A percentile compares a stretch with the other conserved stretches of the same genome.
Evolutionary conservation across 2,888 invertebrate species (phyloP).

Genomic region (Orchestes rusci): DNA sequence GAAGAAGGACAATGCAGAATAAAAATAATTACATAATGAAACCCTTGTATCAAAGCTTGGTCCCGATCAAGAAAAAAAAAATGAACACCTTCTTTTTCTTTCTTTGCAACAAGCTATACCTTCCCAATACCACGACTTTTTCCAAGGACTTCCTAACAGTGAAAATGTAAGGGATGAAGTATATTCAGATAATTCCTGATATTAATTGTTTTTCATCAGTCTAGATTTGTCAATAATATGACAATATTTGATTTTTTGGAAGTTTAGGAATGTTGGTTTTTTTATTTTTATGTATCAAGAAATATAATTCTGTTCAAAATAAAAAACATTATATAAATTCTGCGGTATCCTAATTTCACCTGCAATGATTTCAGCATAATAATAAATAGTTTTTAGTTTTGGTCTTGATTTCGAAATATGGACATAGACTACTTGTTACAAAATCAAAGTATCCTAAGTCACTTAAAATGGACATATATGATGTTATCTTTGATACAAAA

Average conservation of each 20-base stretch:
- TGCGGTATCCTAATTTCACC: too few species aligned
- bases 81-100: constrained; percentile 6
- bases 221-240: neutral
- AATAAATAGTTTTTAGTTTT: too few species aligned
- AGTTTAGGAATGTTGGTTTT: too few species aligned
- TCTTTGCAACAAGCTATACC: neutral
- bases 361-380: too few species aligned
- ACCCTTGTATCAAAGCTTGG: constrained; percentile 5
- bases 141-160: neutral
- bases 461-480: neutral
- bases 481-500: neutral
- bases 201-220: neutral
- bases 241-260: too few species aligned
- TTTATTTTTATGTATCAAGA: too few species aligned
- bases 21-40: constrained; percentile 6
- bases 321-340: too few species aligned
- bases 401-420: too few species aligned
- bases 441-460: neutral
- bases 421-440: neutral
- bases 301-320: too few species aligned
- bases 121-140: neutral
- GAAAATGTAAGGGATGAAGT: neutral
- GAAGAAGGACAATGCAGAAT: constrained; percentile 6
- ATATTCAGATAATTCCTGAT: neutral
- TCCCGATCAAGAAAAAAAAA: constrained; percentile 11